These are phyloP conservation scores for Hydraecia micacea DNA, from an alignment of 2,888 invertebrate genomes.

Conservation along the genomic window DNA sequence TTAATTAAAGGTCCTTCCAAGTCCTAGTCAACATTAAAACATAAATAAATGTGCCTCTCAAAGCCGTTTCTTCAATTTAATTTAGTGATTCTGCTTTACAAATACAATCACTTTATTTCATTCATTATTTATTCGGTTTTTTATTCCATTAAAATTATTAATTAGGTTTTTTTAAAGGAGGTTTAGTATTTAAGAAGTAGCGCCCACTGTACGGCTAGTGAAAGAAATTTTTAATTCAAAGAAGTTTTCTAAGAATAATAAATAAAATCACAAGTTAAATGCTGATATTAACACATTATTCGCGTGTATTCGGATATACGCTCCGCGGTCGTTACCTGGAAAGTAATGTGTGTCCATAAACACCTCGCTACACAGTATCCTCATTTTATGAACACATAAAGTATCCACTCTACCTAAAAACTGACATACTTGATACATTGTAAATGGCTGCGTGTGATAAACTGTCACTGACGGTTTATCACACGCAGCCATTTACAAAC, in stretches of 20 bases:
- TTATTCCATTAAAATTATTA: conserved; percentile 13
- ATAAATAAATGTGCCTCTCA: neutral
- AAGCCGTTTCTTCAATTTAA: conserved; percentile 52
- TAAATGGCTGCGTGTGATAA: no score
- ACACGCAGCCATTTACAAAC: conserved; percentile 67
- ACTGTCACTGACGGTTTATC: conserved; percentile 57
- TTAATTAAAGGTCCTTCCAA: neutral
- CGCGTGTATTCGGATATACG: neutral
- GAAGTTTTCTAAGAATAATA: neutral
- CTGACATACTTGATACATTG: conserved; percentile 68
- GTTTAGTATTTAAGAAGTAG: neutral
- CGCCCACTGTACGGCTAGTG: no score
- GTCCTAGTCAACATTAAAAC: neutral
- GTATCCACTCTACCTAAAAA: conserved; percentile 62
- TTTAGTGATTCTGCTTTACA: conserved; percentile 43
- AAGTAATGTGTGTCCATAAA: conserved; percentile 58
- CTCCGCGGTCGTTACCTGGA: neutral
- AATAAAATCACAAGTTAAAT: neutral
- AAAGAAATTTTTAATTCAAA: neutral
- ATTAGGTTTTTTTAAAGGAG: neutral
- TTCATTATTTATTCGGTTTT: neutral
- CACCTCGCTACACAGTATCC: conserved; percentile 70
- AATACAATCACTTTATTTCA: conserved; percentile 6
- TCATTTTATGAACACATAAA: conserved; percentile 77
- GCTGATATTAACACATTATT: neutral